Conservation (phyloP, 30 jellyfish, hydroid and myxozoan genomes). For the Turritopsis rubra region DNA sequence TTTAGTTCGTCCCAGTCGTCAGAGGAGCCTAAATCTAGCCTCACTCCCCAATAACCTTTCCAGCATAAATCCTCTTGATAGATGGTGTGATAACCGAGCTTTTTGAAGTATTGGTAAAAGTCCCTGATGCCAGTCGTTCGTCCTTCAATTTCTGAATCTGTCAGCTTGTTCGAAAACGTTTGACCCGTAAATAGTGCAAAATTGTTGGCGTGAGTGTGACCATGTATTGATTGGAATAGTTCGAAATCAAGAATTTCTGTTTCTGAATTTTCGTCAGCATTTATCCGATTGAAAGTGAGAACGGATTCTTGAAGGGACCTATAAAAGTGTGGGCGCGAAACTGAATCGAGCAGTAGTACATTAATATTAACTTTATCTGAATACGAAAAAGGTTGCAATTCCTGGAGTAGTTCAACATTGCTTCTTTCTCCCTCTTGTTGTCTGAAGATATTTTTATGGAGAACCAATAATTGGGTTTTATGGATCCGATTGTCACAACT, state of each 20-base stretch:
- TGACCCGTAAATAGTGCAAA: conserved; percentile 75
- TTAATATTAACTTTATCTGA: conserved; percentile 36
- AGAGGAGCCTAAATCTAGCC: conserved; percentile 74
- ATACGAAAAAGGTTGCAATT: background rate
- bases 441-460: background rate
- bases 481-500: conserved; percentile 21
- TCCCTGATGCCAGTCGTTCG: conserved; percentile 31
- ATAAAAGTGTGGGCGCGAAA: conserved; percentile 76
- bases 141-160: conserved; percentile 48
- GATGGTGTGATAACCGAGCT: conserved; percentile 58
- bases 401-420: background rate
- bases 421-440: background rate
- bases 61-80: conserved; percentile 92
- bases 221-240: conserved; percentile 80
- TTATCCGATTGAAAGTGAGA: conserved; percentile 34
- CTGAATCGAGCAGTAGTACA: conserved; percentile 64
- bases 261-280: background rate
- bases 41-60: conserved; percentile 77
- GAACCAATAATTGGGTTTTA: conserved; percentile 25
- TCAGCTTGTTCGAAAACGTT: conserved; percentile 42
- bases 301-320: conserved; percentile 57
- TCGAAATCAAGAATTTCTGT: conserved; percentile 78
- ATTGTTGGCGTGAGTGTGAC: conserved; percentile 82
- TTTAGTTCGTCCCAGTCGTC: conserved; percentile 39
- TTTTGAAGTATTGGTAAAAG: conserved; percentile 28